A percentile compares a stretch with the other conserved stretches of the same genome.
Conservation (phyloP, 64 coral and sea anemone species). For the Platygyra sinensis region DNA sequence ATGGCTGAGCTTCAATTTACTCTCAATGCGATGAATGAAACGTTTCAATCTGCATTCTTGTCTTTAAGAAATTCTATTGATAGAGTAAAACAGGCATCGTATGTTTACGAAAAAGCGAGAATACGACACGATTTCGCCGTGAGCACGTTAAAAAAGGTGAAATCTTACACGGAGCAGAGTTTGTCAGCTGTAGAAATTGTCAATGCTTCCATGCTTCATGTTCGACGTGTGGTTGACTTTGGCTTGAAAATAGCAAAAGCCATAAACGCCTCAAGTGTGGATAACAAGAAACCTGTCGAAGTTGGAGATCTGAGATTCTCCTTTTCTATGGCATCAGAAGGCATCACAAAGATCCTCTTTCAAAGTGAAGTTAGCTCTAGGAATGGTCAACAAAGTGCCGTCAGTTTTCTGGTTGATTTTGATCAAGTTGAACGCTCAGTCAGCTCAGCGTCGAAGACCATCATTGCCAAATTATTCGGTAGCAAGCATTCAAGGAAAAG, state of each 20-base stretch:
- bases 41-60: not conserved
- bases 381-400: not conserved
- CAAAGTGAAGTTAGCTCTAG: not conserved
- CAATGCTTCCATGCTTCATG: conserved; percentile 22
- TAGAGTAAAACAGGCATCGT: not conserved
- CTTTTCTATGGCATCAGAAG: not conserved
- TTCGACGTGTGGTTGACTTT: conserved; percentile 6
- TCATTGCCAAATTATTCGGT: not conserved
- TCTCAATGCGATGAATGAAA: not conserved
- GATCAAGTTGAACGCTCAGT: conserved; percentile 16
- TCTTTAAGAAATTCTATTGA: not conserved
- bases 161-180: conserved; percentile 11
- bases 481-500: not conserved
- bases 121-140: not conserved
- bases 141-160: not conserved
- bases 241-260: conserved; percentile 7
- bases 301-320: conserved; percentile 1
- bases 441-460: not conserved
- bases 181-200: conserved; percentile 15
- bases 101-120: conserved; percentile 12
- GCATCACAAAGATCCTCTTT: not conserved
- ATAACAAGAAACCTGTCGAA: not conserved
- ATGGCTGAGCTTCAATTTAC: conserved; percentile 2
- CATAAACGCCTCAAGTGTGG: not conserved
- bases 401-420: conserved; percentile 14